phyloP scores from a whole-genome alignment of 2,113 vertebrate genomes.

The Phyllostomus hastatus region DNA sequence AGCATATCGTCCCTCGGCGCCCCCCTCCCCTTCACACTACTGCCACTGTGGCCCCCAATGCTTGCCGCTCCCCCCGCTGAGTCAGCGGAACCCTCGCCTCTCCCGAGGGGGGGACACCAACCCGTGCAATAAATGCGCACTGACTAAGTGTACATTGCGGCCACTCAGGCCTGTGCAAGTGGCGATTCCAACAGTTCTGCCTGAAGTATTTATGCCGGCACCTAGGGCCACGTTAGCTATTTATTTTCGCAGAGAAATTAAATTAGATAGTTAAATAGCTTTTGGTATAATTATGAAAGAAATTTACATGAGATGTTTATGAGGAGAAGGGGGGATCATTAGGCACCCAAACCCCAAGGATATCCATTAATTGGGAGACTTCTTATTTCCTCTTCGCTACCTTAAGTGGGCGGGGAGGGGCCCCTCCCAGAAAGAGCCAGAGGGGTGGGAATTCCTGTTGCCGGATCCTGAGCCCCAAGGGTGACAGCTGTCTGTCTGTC shows the following conservation, averaged over 20 bases:
- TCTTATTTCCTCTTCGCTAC: neutral
- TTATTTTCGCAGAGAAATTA: constrained; percentile 83
- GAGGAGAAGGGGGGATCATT: constrained; percentile 43
- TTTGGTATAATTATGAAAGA: constrained; percentile 75
- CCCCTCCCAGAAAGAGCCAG: neutral
- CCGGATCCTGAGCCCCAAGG: neutral
- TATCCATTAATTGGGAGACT: neutral
- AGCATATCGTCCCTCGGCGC: constrained; percentile 62
- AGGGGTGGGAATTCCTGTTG: neutral
- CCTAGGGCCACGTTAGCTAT: constrained; percentile 79
- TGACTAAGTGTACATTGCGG: constrained; percentile 71
- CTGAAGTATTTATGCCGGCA: constrained; percentile 76
- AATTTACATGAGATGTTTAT: constrained; percentile 69
- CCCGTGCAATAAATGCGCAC: constrained; percentile 74
- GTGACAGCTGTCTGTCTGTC: neutral
- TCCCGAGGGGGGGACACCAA: neutral
- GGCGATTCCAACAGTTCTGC: constrained; percentile 66
- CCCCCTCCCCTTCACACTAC: neutral
- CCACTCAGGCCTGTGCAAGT: constrained; percentile 62
- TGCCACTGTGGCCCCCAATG: neutral
- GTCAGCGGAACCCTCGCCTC: constrained; percentile 72
- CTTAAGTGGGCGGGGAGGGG: neutral
- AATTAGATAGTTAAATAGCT: constrained; percentile 81
- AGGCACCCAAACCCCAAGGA: neutral
- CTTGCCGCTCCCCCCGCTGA: constrained; percentile 61